Conservation (phyloP, 23 tunicate genomes). For the Ascidia mentula region DNA sequence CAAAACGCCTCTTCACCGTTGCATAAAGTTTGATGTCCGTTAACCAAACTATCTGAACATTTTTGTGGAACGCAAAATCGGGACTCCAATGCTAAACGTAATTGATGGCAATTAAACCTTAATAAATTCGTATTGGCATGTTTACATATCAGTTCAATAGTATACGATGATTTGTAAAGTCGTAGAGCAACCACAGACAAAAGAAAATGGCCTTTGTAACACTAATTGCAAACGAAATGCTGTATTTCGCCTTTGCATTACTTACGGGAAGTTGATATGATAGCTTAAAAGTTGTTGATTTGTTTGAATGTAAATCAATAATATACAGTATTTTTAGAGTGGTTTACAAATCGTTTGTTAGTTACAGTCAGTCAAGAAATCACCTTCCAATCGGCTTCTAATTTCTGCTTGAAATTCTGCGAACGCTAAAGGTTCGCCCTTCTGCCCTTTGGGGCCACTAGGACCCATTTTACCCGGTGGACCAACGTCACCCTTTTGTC, state of each 20-base stretch:
- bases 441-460: background rate
- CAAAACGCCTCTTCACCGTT: background rate
- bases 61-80: too few relatives aligned
- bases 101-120: background rate
- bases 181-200: background rate
- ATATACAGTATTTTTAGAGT: too few relatives aligned
- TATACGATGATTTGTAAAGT: too few relatives aligned
- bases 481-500: background rate
- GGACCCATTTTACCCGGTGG: background rate
- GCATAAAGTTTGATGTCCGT: background rate
- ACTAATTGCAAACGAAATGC: too few relatives aligned
- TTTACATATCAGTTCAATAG: too few relatives aligned
- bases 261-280: too few relatives aligned
- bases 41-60: too few relatives aligned
- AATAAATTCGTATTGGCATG: background rate
- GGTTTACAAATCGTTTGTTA: too few relatives aligned
- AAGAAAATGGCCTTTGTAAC: background rate
- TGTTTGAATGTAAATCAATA: too few relatives aligned
- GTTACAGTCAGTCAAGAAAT: background rate
- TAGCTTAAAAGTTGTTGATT: too few relatives aligned
- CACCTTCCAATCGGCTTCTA: background rate
- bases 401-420: background rate
- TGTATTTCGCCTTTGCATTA: too few relatives aligned
- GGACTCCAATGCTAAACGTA: background rate
- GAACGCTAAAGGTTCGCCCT: background rate